Conservation (phyloP, 2,113 vertebrate genomes). For the Nothocercus julius region DNA sequence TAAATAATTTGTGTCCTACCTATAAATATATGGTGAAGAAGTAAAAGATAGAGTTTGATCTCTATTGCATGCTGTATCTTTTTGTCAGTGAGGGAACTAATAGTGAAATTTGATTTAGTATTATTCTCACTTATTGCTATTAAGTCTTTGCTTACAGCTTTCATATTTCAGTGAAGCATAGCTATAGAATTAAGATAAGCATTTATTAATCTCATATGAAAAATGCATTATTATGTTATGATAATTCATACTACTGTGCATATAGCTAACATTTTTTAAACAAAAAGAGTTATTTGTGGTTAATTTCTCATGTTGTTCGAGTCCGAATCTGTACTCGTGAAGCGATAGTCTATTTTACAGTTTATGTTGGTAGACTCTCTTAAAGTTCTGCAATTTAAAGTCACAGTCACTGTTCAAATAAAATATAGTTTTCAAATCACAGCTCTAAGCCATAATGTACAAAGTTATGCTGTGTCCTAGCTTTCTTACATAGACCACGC, state of each 20-base stretch:
- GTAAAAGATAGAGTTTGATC: neutral
- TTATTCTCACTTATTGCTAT: neutral
- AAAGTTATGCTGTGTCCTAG: fast-evolving
- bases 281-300: neutral
- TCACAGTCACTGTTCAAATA: neutral
- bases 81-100: neutral
- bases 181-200: neutral
- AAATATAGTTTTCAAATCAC: neutral
- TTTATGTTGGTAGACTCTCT: neutral
- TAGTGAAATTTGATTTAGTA: neutral
- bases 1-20: neutral
- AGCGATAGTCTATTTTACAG: neutral
- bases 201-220: neutral
- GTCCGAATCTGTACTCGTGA: neutral
- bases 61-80: neutral
- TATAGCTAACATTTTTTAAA: neutral
- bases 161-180: neutral
- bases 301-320: neutral
- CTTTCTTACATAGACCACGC: neutral
- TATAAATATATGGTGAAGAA: neutral
- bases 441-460: neutral
- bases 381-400: neutral
- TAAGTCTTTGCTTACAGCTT: neutral
- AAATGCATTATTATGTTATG: neutral
- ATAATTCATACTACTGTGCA: neutral